These are phyloP conservation scores for Platycercus adscitus DNA, from an alignment of 2,113 vertebrate genomes.

Conservation along the genomic window DNA sequence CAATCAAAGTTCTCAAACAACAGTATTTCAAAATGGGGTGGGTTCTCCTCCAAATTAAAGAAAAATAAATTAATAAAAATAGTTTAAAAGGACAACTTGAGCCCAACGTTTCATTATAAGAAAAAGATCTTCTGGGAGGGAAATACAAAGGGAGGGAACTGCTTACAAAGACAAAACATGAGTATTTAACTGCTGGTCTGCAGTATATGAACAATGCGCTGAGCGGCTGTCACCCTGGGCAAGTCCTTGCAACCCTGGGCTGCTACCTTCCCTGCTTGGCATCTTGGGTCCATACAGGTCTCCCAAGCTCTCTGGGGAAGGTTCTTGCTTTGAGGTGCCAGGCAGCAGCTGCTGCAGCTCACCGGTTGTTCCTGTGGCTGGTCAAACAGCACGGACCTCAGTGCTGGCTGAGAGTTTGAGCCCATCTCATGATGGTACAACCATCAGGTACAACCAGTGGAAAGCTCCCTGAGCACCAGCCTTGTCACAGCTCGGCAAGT, in stretches of 20 bases:
- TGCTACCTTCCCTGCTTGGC: background rate
- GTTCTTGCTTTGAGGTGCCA: background rate
- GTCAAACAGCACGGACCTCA: background rate
- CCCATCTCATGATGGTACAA: background rate
- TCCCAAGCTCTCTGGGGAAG: background rate
- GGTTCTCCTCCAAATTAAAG: background rate
- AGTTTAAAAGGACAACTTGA: background rate
- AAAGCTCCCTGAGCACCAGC: background rate
- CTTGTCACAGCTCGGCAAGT: background rate
- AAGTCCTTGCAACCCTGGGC: background rate
- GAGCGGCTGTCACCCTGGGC: background rate
- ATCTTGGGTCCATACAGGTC: background rate
- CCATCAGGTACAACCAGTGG: background rate
- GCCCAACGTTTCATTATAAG: background rate
- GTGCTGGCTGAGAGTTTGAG: background rate
- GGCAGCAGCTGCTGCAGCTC: background rate
- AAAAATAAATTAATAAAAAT: background rate
- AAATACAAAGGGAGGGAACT: background rate
- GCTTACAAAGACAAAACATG: background rate
- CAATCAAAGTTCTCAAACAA: background rate
- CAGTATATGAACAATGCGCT: accelerated
- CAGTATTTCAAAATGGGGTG: background rate
- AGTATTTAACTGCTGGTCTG: background rate
- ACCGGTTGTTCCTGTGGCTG: accelerated
- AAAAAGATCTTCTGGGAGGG: background rate